Conservation (phyloP, 2,888 invertebrate genomes). For the Zaprionus obscuricornis region DNA sequence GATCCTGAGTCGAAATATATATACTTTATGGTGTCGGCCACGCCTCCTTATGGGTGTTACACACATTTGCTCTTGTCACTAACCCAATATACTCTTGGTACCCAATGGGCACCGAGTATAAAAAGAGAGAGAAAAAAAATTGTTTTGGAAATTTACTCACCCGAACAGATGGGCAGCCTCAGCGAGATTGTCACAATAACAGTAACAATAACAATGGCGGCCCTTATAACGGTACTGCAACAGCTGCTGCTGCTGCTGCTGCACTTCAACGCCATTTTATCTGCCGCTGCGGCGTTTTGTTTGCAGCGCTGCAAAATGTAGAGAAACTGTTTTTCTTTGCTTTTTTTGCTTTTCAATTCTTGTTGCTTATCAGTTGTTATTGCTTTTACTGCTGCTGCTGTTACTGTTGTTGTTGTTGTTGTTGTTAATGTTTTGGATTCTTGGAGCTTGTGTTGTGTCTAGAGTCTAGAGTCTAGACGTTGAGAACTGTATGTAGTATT, state of each 20-base stretch:
- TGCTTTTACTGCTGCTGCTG: not conserved
- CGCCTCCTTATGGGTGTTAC: no score
- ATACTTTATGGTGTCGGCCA: no score
- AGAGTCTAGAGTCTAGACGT: not conserved
- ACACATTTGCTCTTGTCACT: no score
- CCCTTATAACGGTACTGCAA: conserved; percentile 31
- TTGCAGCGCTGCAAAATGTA: conserved; percentile 14
- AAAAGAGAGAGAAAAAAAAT: no score
- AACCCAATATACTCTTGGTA: no score
- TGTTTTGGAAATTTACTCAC: conserved; percentile 50
- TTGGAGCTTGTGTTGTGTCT: conserved; percentile 5
- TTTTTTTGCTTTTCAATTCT: conserved; percentile 21
- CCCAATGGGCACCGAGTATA: no score
- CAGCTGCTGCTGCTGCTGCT: conserved; percentile 11
- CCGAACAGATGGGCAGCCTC: conserved; percentile 50
- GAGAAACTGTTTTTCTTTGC: conserved; percentile 15
- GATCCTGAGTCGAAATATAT: no score
- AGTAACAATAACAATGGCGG: conserved; percentile 36
- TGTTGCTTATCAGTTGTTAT: conserved; percentile 32
- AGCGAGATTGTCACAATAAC: no score
- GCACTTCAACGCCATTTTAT: conserved; percentile 52
- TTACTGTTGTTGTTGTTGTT: conserved; percentile 18
- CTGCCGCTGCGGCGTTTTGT: no score
- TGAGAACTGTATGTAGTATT: conserved; percentile 8
- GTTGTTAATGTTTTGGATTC: conserved; percentile 30